phyloP scores from a whole-genome alignment of 2,797 vertebrate genomes.

The Silurus aristotelis region DNA sequence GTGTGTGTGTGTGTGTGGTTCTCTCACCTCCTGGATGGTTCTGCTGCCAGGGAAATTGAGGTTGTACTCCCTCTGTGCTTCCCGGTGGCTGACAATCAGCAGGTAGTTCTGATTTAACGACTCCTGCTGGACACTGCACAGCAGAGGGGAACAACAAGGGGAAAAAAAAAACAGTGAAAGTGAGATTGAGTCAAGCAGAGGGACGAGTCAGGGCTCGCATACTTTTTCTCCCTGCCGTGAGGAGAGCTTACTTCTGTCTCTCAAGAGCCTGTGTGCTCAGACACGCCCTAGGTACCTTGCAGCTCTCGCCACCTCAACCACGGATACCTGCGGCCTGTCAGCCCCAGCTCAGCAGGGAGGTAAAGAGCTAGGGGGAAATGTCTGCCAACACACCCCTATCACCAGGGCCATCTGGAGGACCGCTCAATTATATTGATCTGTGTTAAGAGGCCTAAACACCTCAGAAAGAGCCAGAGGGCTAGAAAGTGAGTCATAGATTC shows the following conservation, averaged over 20 bases:
- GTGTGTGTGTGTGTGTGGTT: conserved; percentile 49
- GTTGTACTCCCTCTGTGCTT: conserved; percentile 98
- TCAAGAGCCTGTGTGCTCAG: conserved; percentile 59
- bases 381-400: conserved; percentile 30
- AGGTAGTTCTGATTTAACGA: conserved; percentile 98
- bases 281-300: conserved; percentile 82
- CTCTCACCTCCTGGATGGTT: conserved; percentile 97
- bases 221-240: conserved; percentile 74
- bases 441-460: conserved; percentile 36
- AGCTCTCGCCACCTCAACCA: conserved; percentile 58
- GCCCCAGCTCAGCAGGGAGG: conserved; percentile 26
- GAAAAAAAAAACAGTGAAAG: conserved; percentile 66
- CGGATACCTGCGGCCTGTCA: conserved; percentile 27
- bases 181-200: conserved; percentile 63
- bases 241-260: conserved; percentile 48
- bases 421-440: conserved; percentile 26
- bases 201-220: conserved; percentile 90
- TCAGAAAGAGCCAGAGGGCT: conserved; percentile 34
- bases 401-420: conserved; percentile 38
- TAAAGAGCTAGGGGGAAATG: conserved; percentile 25
- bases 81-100: conserved; percentile 95
- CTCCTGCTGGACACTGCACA: conserved; percentile 89
- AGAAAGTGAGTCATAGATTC: conserved; percentile 23
- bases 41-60: conserved; percentile 98
- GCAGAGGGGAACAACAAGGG: conserved; percentile 39